Base-by-base conservation (phyloP, 2,888 invertebrate species). In the Steinernema scapterisci region DNA sequence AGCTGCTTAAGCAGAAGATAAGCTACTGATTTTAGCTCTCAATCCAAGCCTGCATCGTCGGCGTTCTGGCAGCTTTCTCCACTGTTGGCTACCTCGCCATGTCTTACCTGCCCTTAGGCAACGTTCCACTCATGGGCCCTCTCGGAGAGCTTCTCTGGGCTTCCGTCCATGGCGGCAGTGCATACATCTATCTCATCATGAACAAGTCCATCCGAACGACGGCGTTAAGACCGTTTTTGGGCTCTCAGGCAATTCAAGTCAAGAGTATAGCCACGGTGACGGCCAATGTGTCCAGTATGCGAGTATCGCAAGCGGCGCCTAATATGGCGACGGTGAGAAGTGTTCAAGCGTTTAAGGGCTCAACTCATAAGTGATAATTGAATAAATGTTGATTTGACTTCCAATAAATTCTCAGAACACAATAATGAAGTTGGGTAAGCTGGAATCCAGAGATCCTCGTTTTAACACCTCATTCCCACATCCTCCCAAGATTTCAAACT, bases 121-220 rank as follows among this genome's bases (percentile, higher is more conserved):
- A 6, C 27, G 16, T 63, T 63, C 63, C 63, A 16, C 19, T 63
- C 1, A 63, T 63, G 63, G 63, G 63, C 6, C 63, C 63, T 6
- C 31, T 63, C 13, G 63, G 63, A 1, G 63, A 63, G 31, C n/a
- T 6, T 7, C 63, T 63, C 9, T 63, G 63, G 63, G 63, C 63
- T 2, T 63, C 63, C 1, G 63, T 63, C 2, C 63, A 63, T 31
- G 63, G 63, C 25, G 63, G 63, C 31, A 63, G 63, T 16, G 63
- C 63, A 1, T 63, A 63, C 31, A 63, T 63, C 63, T 63, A 63
- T 31, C 31, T 63, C 7, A 63, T 63, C 3, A 63, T 63, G 63
- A 63, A 63, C 63, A 63, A 63, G 19, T 63, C 63, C 16, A 63
- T 63, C 13, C 27, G 63, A 16, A 31, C 31, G 11, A 27, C 63